Base-by-base conservation (phyloP, 2,888 invertebrate genomes). In the Drosophila mimica region DNA sequence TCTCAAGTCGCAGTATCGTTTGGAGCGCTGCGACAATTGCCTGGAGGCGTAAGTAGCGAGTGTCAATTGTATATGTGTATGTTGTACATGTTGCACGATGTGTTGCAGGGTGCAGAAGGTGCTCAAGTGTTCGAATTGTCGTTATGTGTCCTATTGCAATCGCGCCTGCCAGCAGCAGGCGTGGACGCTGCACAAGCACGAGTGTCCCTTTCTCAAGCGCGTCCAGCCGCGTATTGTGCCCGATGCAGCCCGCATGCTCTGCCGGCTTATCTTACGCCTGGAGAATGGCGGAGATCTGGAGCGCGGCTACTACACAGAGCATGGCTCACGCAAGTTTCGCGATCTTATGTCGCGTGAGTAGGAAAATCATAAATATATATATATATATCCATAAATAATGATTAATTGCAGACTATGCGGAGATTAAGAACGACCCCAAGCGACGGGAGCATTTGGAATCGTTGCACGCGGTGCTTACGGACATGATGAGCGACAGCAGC, bases 311-410 rank as follows among this genome's bases (percentile, higher is more conserved):
- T 97, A 97, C 88, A 94, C 95, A 0, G 94, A 95, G 34, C 95
- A 94, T 5, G 95, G 94, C 15, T 97, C 95, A 81, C 94, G 97
- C 65, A 96, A 95, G 93, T 98, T 97, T 94, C 96, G 96, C 89
- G 97, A 98, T 93, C 93, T 98, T 30, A 97, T 98, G 97, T 97
- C 98, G 58, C 98, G 98, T 98, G 94, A 95, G 96, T 81, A 46
- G 1, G 4, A 1, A 0, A 0, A 8, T 15, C 3, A 1, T 0
- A 4, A 7, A 13, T 43, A 13, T 20, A 13, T 43, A 13, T 38
- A 17, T n/a, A 9, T 46, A 46, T 25, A 46, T 46, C 2, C 8
- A 4, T 25, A 28, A 30, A 49, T 11, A 49, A 31, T 7, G 4
- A 15, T 20, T 6, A 53, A 28, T 54, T 53, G 2, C 62, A 98